Conservation (phyloP, 2,888 invertebrate species). For the Prosopocoilus inquinatus region DNA sequence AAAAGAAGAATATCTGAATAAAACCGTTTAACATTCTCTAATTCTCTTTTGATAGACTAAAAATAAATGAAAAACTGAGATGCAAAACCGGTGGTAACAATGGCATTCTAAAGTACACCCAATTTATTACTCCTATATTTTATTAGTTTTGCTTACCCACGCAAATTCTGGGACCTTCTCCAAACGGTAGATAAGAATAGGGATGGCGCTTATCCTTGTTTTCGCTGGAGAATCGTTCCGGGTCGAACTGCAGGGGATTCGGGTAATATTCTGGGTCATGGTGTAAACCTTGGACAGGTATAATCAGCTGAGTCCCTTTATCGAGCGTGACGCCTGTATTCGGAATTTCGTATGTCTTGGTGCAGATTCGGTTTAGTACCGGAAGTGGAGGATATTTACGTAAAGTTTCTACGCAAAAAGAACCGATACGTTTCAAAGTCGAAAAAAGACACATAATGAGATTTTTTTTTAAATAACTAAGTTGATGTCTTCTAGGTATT, state of each 20-base stretch:
- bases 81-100: too few relatives aligned
- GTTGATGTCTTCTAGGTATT: too few relatives aligned
- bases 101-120: too few relatives aligned
- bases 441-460: background rate
- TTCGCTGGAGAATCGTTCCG: constrained; percentile 56
- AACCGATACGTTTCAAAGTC: background rate
- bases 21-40: too few relatives aligned
- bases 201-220: constrained; percentile 50
- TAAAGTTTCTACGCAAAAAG: constrained; percentile 52
- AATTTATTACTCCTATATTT: background rate
- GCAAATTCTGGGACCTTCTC: constrained; percentile 58
- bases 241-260: constrained; percentile 57
- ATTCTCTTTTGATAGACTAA: too few relatives aligned
- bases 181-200: constrained; percentile 56
- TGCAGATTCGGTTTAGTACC: constrained; percentile 54
- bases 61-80: too few relatives aligned
- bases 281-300: constrained; percentile 58
- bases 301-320: constrained; percentile 54
- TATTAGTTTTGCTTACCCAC: constrained; percentile 47
- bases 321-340: constrained; percentile 52
- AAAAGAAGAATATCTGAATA: constrained; percentile 19
- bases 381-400: constrained; percentile 60
- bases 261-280: constrained; percentile 58
- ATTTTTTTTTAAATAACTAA: too few relatives aligned
- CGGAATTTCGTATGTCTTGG: constrained; percentile 53